These are phyloP conservation scores for Diplodus sargus DNA, from an alignment of 2,797 vertebrate genomes.

Conservation along the genomic window DNA sequence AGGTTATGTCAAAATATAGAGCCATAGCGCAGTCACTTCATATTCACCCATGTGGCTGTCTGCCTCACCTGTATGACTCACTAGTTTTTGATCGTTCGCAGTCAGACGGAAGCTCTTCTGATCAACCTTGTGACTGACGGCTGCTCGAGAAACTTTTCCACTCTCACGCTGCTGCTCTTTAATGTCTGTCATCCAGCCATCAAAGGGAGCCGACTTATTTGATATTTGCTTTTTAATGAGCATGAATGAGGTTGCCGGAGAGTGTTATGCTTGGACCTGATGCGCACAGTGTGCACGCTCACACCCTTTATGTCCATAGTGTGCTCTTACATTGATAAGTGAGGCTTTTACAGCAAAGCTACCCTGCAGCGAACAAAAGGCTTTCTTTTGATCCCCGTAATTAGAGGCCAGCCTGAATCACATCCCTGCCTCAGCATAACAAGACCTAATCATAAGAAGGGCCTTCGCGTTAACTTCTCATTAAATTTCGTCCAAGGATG, in stretches of 20 bases:
- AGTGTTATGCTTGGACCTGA: conserved; percentile 14
- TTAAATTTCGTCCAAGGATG: conserved; percentile 43
- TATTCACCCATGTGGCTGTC: not conserved
- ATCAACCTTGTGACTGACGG: conserved; percentile 29
- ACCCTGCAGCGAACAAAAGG: conserved; percentile 52
- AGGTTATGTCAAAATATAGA: not conserved
- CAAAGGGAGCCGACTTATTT: conserved; percentile 29
- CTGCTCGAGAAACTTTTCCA: conserved; percentile 22
- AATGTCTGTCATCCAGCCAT: conserved; percentile 25
- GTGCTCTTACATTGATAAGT: conserved; percentile 46
- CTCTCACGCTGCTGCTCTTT: not conserved
- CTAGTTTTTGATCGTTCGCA: conserved; percentile 13
- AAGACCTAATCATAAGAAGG: conserved; percentile 44
- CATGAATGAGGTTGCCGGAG: conserved; percentile 43
- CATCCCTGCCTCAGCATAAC: conserved; percentile 30
- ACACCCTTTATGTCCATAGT: conserved; percentile 38
- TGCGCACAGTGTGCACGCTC: conserved; percentile 9
- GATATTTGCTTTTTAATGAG: conserved; percentile 56
- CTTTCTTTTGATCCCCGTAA: conserved; percentile 69
- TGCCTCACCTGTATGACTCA: conserved; percentile 18
- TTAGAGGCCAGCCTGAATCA: conserved; percentile 48
- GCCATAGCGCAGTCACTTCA: not conserved
- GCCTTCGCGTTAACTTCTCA: conserved; percentile 29
- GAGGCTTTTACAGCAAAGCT: conserved; percentile 50
- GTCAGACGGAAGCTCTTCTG: conserved; percentile 8